Evolutionary conservation across 1,140 invertebrate genomes (phyloP).

Genomic region (Liolophura sinensis): DNA sequence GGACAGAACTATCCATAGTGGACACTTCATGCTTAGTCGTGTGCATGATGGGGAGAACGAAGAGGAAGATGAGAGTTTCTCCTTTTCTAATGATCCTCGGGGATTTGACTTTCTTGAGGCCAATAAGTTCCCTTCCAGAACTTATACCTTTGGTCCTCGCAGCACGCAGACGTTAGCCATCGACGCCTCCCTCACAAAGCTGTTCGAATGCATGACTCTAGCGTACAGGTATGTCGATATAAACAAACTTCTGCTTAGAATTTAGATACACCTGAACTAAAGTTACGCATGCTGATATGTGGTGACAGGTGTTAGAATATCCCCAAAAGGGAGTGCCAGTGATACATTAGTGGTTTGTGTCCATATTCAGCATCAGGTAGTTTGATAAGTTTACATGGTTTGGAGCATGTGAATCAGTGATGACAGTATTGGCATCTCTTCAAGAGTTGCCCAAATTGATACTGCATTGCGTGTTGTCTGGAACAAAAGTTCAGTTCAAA

Average conservation of each 20-base stretch:
- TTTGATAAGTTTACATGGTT: too few species aligned
- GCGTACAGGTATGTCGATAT: constrained; percentile 84
- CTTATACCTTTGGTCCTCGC: constrained; percentile 51
- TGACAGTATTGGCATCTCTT: too few species aligned
- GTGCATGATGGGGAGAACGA: constrained; percentile 80
- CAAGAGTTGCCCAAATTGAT: too few species aligned
- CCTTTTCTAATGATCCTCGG: constrained; percentile 17
- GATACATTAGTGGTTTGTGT: too few species aligned
- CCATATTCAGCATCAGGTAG: too few species aligned
- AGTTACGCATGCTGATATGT: too few species aligned
- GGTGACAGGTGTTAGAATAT: too few species aligned
- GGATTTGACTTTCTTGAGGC: constrained; percentile 57
- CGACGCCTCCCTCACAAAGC: constrained; percentile 89
- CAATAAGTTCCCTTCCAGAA: constrained; percentile 57
- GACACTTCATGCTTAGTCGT: constrained; percentile 97
- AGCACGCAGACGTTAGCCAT: constrained; percentile 72
- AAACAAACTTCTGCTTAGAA: not conserved
- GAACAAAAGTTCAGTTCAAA: too few species aligned
- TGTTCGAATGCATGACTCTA: constrained; percentile 95
- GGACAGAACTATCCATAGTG: constrained; percentile 78
- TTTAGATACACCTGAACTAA: too few species aligned
- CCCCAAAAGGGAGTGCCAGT: too few species aligned
- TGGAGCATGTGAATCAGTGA: too few species aligned
- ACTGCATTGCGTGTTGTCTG: too few species aligned
- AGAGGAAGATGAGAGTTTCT: constrained; percentile 33